phyloP scores from a whole-genome alignment of 2,888 invertebrate species.

The Fragum fragum region DNA sequence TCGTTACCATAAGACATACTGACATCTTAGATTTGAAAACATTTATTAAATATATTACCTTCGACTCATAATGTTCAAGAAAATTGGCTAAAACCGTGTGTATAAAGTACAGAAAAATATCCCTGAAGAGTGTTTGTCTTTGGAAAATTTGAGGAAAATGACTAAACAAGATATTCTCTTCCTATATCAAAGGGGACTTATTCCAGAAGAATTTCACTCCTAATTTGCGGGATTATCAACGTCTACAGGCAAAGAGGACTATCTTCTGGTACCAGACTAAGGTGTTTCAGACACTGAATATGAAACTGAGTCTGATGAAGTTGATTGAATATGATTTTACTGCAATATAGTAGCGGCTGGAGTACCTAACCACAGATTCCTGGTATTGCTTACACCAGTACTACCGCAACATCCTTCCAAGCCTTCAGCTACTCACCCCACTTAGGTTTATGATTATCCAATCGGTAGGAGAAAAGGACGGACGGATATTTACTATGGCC shows the following conservation, averaged over 20 bases:
- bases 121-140: constrained; percentile 37
- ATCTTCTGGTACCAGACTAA: not conserved
- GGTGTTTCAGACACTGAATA: constrained; percentile 9
- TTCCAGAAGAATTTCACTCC: constrained; percentile 29
- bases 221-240: not conserved
- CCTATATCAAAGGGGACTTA: constrained; percentile 3
- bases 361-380: no score
- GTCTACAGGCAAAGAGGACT: not conserved
- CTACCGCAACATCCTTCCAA: no score
- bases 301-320: constrained; percentile 11
- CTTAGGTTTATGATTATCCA: no score
- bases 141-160: constrained; percentile 25
- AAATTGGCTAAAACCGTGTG: constrained; percentile 50
- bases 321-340: no score
- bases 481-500: no score
- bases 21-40: constrained; percentile 45
- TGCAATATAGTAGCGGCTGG: no score
- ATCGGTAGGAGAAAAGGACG: no score
- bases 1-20: constrained; percentile 11
- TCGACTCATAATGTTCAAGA: constrained; percentile 21
- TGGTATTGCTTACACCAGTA: no score
- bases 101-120: constrained; percentile 31
- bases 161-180: constrained; percentile 37
- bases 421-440: no score
- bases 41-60: constrained; percentile 37